Evolutionary conservation across 2,888 invertebrate species (phyloP).

Genomic region (Adela reaumurella): DNA sequence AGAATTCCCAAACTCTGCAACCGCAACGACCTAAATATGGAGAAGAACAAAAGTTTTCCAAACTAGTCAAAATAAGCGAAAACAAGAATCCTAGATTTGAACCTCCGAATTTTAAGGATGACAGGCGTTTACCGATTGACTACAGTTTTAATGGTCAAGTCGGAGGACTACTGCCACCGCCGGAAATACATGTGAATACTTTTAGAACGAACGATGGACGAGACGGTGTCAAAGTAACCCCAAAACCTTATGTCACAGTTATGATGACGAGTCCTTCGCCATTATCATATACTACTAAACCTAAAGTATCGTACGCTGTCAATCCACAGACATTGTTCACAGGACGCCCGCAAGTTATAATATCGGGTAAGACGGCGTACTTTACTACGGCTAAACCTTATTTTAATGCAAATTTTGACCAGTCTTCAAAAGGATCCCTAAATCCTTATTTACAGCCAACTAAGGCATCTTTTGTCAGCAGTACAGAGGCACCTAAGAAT

Average conservation of each 20-base stretch:
- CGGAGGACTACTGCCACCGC: neutral
- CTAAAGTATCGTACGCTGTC: neutral
- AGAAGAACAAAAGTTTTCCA: neutral
- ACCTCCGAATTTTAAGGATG: constrained; percentile 45
- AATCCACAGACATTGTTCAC: neutral
- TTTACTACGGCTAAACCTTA: neutral
- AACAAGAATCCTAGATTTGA: constrained; percentile 21
- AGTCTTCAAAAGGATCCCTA: neutral
- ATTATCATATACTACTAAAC: neutral
- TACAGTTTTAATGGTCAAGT: constrained; percentile 28
- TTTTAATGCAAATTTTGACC: neutral
- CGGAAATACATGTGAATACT: neutral
- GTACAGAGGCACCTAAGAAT: neutral
- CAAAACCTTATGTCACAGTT: neutral
- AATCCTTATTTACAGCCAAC: neutral
- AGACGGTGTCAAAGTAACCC: neutral
- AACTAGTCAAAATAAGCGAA: neutral
- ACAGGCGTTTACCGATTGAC: constrained; percentile 38
- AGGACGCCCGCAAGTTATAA: neutral
- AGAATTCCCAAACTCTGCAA: no score
- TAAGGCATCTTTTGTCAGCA: neutral
- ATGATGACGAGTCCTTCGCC: neutral
- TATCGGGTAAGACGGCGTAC: neutral
- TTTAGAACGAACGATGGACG: neutral
- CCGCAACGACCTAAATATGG: no score